phyloP scores from a whole-genome alignment of 1,140 invertebrate genomes.

The Drosophila novamexicana region DNA sequence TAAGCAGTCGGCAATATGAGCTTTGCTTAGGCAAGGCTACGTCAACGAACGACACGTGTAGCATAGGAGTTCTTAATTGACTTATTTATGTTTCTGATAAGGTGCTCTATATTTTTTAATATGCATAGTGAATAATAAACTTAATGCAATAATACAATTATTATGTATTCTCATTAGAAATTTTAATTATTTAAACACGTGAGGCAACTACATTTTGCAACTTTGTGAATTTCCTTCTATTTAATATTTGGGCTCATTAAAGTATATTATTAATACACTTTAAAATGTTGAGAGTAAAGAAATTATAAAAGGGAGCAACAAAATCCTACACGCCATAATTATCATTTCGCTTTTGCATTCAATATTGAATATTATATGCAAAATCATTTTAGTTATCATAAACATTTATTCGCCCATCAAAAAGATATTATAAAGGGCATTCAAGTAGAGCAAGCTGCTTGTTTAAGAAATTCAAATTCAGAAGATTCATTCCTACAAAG shows the following conservation, averaged over 20 bases:
- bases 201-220: too few relatives aligned
- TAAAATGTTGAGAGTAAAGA: neutral
- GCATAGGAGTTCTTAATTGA: neutral
- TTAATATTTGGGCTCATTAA: too few relatives aligned
- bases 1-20: neutral
- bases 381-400: too few relatives aligned
- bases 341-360: neutral
- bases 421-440: neutral
- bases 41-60: slow-evolving; percentile 6
- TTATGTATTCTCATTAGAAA: too few relatives aligned
- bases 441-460: neutral
- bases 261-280: too few relatives aligned
- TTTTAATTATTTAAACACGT: too few relatives aligned
- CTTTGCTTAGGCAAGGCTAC: slow-evolving; percentile 1
- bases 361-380: too few relatives aligned
- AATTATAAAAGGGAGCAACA: neutral
- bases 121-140: too few relatives aligned
- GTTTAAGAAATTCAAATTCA: neutral
- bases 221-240: too few relatives aligned
- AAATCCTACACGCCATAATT: neutral
- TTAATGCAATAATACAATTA: too few relatives aligned
- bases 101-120: slow-evolving; percentile 16
- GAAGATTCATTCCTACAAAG: neutral
- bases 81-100: slow-evolving; percentile 17
- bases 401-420: neutral